Evolutionary conservation across 2,113 vertebrate species (phyloP).

Genomic region (Pipa parva): DNA sequence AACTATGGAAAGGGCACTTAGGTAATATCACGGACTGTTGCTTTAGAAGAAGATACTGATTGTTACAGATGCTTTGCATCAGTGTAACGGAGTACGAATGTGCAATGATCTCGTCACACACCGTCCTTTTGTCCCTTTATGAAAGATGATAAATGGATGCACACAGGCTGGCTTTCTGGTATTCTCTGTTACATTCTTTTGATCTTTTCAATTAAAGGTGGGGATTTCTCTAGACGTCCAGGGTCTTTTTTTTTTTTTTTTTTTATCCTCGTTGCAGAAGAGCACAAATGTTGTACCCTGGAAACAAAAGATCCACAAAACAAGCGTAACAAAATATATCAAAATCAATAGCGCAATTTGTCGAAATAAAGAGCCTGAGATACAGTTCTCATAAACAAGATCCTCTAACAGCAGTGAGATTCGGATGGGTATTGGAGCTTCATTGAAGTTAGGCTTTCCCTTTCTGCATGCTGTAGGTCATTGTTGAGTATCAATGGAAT

Average conservation of each 20-base stretch:
- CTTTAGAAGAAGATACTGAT: conserved; percentile 34
- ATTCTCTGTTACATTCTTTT: conserved; percentile 23
- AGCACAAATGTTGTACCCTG: conserved; percentile 22
- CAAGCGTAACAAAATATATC: conserved; percentile 23
- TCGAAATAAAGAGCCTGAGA: conserved; percentile 24
- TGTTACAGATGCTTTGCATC: conserved; percentile 18
- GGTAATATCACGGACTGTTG: conserved; percentile 24
- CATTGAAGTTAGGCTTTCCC: background rate
- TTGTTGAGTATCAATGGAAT: conserved; percentile 12
- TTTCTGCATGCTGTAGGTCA: conserved; percentile 11
- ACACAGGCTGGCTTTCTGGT: conserved; percentile 29
- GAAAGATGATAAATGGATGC: conserved; percentile 35
- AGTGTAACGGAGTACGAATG: conserved; percentile 17
- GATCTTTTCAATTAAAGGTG: conserved; percentile 39
- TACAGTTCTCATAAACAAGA: conserved; percentile 28
- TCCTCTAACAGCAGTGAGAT: conserved; percentile 3
- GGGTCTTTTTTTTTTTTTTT: too few species aligned
- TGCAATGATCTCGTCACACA: conserved; percentile 25
- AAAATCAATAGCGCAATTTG: conserved; percentile 21
- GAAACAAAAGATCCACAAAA: conserved; percentile 26
- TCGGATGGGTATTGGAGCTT: background rate
- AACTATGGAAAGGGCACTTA: conserved; percentile 11
- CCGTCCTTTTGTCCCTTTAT: conserved; percentile 28
- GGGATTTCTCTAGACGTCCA: conserved; percentile 29
- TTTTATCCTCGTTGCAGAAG: conserved; percentile 21